These are phyloP conservation scores for Neodiprion fabricii DNA, from an alignment of 1,140 invertebrate species.

Conservation along the genomic window DNA sequence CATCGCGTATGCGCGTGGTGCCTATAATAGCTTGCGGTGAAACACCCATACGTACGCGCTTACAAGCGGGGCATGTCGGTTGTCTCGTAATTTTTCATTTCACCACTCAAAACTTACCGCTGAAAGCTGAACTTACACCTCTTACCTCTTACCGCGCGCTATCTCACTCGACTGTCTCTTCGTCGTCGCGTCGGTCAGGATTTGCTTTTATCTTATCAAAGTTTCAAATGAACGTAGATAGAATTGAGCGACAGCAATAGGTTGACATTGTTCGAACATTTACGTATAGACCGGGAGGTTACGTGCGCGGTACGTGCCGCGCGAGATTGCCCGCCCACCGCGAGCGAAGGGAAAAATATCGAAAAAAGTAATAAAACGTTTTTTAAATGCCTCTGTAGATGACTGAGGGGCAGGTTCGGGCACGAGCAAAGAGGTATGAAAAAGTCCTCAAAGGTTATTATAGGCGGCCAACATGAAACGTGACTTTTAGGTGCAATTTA, in stretches of 20 bases:
- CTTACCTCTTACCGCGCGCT: not conserved
- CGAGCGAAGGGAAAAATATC: conserved; percentile 19
- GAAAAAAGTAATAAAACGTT: not conserved
- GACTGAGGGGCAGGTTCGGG: not conserved
- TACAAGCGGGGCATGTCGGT: conserved; percentile 23
- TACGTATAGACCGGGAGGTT: conserved; percentile 20
- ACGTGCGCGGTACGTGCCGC: not conserved
- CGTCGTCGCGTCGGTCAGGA: conserved; percentile 12
- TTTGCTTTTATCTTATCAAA: conserved; percentile 11
- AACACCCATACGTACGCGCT: conserved; percentile 16
- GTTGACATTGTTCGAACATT: conserved; percentile 27
- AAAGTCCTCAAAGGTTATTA: conserved; percentile 44
- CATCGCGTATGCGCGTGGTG: not conserved
- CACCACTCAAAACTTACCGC: not conserved
- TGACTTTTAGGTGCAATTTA: conserved; percentile 54
- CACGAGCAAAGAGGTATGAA: conserved; percentile 5
- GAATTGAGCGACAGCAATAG: conserved; percentile 30
- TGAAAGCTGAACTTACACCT: not conserved
- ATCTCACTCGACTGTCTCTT: conserved; percentile 13
- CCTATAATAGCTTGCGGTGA: not conserved
- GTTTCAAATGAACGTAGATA: conserved; percentile 21
- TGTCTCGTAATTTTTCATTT: conserved; percentile 33
- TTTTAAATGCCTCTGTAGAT: not conserved
- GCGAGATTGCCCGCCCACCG: conserved; percentile 25
- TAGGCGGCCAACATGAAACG: conserved; percentile 50